Conservation (phyloP, 2,113 vertebrate genomes). For the Ancistrus triradiatus region DNA sequence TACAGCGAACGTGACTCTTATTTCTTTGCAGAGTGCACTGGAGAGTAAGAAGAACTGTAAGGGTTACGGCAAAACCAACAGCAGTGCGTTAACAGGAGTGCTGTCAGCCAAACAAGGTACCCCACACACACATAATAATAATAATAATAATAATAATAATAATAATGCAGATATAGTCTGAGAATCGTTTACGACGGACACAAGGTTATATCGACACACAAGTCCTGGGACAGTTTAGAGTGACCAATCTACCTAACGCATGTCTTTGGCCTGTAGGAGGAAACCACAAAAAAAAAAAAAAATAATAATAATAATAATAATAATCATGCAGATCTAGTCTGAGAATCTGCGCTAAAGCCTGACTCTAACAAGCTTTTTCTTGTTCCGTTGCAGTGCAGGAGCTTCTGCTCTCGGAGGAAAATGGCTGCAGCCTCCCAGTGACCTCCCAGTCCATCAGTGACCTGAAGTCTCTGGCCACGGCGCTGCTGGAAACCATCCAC, state of each 20-base stretch:
- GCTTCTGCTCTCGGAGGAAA: slow-evolving; percentile 83
- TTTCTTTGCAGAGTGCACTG: slow-evolving; percentile 85
- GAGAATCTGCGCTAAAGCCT: too few species aligned
- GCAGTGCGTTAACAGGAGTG: slow-evolving; percentile 89
- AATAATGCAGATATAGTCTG: neutral
- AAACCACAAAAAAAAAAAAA: too few species aligned
- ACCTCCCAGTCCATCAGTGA: slow-evolving; percentile 94
- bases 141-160: neutral
- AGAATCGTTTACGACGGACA: too few species aligned
- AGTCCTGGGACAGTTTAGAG: too few species aligned
- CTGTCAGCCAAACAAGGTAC: slow-evolving; percentile 97
- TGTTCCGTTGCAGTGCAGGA: slow-evolving; percentile 91
- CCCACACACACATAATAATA: neutral
- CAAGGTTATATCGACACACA: too few species aligned
- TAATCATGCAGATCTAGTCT: neutral
- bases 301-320: too few species aligned
- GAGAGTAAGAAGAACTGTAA: slow-evolving; percentile 89
- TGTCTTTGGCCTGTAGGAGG: too few species aligned
- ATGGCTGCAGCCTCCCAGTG: slow-evolving; percentile 88
- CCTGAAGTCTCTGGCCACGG: slow-evolving; percentile 92
- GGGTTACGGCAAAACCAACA: slow-evolving; percentile 75
- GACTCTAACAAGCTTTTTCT: too few species aligned
- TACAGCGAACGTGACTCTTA: too few species aligned
- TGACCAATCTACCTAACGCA: too few species aligned
- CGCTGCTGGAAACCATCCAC: slow-evolving; percentile 93